phyloP scores from a whole-genome alignment of 2,797 vertebrate genomes.

The Liparis tanakae region DNA sequence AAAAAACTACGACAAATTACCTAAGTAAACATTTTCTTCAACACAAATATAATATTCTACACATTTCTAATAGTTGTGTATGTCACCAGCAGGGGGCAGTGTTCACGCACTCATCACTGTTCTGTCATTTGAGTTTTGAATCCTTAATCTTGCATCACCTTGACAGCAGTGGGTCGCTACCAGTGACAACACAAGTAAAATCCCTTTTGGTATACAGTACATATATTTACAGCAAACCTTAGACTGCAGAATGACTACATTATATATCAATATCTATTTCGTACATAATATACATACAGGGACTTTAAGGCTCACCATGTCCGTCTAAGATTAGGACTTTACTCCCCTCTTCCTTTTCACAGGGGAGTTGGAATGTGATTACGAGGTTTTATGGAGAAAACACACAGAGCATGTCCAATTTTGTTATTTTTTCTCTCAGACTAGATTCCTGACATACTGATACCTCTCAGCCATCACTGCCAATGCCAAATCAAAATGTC shows the following conservation, averaged over 20 bases:
- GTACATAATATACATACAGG: conserved; percentile 21
- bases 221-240: conserved; percentile 5
- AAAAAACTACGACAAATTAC: background rate
- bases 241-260: background rate
- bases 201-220: background rate
- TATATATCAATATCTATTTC: background rate
- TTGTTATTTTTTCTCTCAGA: conserved; percentile 64
- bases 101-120: conserved; percentile 60
- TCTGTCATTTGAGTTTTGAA: conserved; percentile 30
- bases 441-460: conserved; percentile 73
- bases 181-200: conserved; percentile 5
- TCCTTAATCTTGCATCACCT: conserved; percentile 40
- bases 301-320: conserved; percentile 68
- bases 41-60: background rate
- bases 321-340: conserved; percentile 42
- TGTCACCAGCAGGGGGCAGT: conserved; percentile 81
- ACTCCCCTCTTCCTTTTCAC: conserved; percentile 55
- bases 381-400: conserved; percentile 53
- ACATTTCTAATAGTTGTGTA: conserved; percentile 13
- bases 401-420: conserved; percentile 65
- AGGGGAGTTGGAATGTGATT: conserved; percentile 71
- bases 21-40: background rate
- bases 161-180: conserved; percentile 31
- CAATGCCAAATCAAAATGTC: conserved; percentile 41
- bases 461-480: conserved; percentile 49